Conservation (phyloP, 2,113 vertebrate genomes). For the Dascyllus trimaculatus region DNA sequence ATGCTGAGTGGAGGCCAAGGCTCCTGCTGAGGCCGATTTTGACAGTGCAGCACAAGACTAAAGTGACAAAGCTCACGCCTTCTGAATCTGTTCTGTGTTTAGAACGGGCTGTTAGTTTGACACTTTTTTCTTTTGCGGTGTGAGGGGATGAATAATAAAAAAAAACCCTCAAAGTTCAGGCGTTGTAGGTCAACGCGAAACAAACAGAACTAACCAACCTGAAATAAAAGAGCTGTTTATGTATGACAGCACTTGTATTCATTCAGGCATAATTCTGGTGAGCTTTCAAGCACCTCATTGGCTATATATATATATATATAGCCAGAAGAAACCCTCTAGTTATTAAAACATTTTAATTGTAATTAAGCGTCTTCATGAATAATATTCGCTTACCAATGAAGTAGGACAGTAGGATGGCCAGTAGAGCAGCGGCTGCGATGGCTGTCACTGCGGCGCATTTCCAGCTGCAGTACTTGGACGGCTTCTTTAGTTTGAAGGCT, state of each 20-base stretch:
- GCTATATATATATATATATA: background rate
- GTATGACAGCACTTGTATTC: constrained; percentile 7
- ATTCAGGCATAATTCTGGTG: background rate
- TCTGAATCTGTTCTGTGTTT: constrained; percentile 44
- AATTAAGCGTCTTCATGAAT: constrained; percentile 22
- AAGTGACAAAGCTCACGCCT: constrained; percentile 51
- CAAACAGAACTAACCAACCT: constrained; percentile 25
- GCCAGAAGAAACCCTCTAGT: background rate
- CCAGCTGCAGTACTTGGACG: constrained; percentile 99
- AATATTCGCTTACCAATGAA: constrained; percentile 92
- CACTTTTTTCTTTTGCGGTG: constrained; percentile 9
- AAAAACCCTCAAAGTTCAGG: constrained; percentile 22
- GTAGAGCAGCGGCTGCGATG: constrained; percentile 93
- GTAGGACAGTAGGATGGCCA: constrained; percentile 96
- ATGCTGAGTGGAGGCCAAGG: constrained; percentile 48
- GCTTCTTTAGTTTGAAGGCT: constrained; percentile 99
- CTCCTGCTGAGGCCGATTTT: constrained; percentile 62
- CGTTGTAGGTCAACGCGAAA: constrained; percentile 15
- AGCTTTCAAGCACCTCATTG: constrained; percentile 2
- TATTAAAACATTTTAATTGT: background rate
- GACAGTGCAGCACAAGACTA: constrained; percentile 43
- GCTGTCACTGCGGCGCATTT: constrained; percentile 97
- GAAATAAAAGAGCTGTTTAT: constrained; percentile 28
- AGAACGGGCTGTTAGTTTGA: constrained; percentile 37
- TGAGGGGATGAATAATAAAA: constrained; percentile 28